A percentile compares a stretch with the other conserved stretches of the same genome.
Evolutionary conservation across 2,888 invertebrate species (phyloP).

Genomic region (Horisme vitalbata): DNA sequence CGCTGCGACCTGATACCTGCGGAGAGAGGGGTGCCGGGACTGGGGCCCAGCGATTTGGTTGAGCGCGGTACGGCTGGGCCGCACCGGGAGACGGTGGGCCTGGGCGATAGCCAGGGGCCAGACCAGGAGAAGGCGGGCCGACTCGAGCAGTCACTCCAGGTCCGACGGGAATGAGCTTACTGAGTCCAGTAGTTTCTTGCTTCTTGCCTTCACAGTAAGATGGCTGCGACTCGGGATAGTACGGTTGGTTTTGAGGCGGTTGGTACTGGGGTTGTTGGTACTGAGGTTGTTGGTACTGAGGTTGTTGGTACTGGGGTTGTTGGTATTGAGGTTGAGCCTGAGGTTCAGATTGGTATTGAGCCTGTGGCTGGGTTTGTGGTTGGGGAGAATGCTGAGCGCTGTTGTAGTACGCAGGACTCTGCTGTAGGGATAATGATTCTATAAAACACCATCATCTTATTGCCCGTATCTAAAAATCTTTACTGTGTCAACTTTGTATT

Average conservation of each 20-base stretch:
- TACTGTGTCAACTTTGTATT: too few species aligned
- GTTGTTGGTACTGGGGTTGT: constrained; percentile 36
- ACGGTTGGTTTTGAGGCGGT: constrained; percentile 52
- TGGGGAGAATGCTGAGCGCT: constrained; percentile 73
- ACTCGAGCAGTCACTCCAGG: constrained; percentile 62
- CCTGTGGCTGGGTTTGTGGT: constrained; percentile 46
- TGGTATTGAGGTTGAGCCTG: constrained; percentile 38
- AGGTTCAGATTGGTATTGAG: constrained; percentile 39
- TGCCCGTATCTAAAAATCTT: constrained; percentile 7
- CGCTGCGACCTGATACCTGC: constrained; percentile 62
- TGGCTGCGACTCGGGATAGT: constrained; percentile 49
- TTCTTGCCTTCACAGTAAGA: constrained; percentile 63
- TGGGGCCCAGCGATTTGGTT: constrained; percentile 75
- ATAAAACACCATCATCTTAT: constrained; percentile 37
- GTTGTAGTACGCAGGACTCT: constrained; percentile 74
- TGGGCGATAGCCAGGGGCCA: constrained; percentile 52
- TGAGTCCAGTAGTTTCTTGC: constrained; percentile 68
- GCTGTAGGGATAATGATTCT: constrained; percentile 65
- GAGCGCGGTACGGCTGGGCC: constrained; percentile 68
- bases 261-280: constrained; percentile 49
- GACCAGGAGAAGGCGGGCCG: constrained; percentile 57
- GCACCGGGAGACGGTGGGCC: constrained; percentile 58
- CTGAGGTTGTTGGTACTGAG: constrained; percentile 44
- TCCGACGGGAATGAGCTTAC: constrained; percentile 74
- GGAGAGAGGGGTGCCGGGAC: constrained; percentile 75